Evolutionary conservation across 2,888 invertebrate genomes (phyloP), one percentile per base, ranked within the genome.

Genomic region (Mycalesis mineus): DNA sequence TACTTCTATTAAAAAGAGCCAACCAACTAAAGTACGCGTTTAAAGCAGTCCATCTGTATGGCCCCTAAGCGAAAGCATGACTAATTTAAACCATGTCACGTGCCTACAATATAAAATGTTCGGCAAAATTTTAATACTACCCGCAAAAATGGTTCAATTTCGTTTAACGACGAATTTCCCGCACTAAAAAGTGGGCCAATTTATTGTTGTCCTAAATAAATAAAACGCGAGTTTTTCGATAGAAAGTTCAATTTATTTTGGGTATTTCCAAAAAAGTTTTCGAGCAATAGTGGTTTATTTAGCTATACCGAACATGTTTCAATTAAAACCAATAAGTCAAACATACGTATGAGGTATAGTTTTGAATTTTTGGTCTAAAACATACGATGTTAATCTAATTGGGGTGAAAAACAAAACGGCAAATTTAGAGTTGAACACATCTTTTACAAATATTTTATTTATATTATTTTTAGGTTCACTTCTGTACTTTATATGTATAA

Each of bases 191-290:
- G 15, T 47, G 47, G 11, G 47, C 33, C 47, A 47, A 33, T 47
- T 33, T 33, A 15, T 47, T 33, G 33, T 15, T 47, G 15, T 47
- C 15, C 47, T 33, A 15, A 47, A 47, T 47, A 47, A 47, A 47
- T 17, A 47, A 33, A n/a, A 33, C 11, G 47, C 29, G 47, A 47
- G 31, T 4, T 47, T 22, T 11, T 31, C 33, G 47, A 15, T 9
- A 15, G 33, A 15, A 33, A 1, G 45, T 31, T 14, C 9, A 28
- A 22, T 47, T 47, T 47, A 31, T 31, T 47, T 47, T 15, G 15
- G 31, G 15, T 15, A 47, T 47, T 47, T 11, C 44, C 22, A 31
- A 33, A 47, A 15, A 33, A 15, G 33, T 45, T 45, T 8, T 6
- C 15, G 14, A 47, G 14, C 15, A 31, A 15, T 15, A 33, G 15